Conservation (phyloP, 2,888 invertebrate species). For the Hipparchia sbordonii region DNA sequence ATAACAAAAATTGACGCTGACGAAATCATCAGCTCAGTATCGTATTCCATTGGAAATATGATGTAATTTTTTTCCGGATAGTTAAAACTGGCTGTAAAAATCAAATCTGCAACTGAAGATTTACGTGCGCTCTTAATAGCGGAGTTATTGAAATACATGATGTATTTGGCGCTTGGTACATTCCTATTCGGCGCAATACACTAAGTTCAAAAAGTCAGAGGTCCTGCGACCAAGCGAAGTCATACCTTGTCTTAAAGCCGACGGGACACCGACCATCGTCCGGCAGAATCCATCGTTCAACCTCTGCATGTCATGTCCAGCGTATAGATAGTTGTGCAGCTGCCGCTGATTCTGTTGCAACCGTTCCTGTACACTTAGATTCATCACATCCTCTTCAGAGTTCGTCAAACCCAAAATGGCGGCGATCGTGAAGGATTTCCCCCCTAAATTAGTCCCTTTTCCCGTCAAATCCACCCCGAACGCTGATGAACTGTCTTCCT, state of each 20-base stretch:
- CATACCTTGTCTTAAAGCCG: constrained; percentile 68
- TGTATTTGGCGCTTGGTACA: too few species aligned
- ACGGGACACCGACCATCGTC: constrained; percentile 60
- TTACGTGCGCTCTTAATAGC: too few species aligned
- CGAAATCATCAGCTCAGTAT: too few species aligned
- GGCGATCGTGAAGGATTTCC: constrained; percentile 93
- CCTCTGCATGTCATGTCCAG: constrained; percentile 70
- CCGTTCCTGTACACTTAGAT: constrained; percentile 80
- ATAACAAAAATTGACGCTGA: too few species aligned
- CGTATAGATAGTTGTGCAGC: constrained; percentile 69
- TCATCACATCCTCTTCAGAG: constrained; percentile 76
- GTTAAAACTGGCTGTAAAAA: too few species aligned
- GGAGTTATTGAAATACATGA: too few species aligned
- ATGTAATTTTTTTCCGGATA: too few species aligned
- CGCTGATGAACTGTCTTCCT: constrained; percentile 67
- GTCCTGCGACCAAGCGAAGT: background rate
- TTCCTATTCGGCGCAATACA: too few species aligned
- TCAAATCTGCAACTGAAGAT: too few species aligned
- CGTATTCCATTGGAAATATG: too few species aligned
- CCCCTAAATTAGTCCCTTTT: constrained; percentile 72
- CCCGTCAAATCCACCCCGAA: constrained; percentile 75
- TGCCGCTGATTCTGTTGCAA: constrained; percentile 72
- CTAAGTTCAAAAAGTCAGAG: too few species aligned
- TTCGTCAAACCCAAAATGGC: constrained; percentile 91
- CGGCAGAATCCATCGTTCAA: constrained; percentile 70